phyloP scores from a whole-genome alignment of 2,888 invertebrate species.

The Dicyrtoma fusca region DNA sequence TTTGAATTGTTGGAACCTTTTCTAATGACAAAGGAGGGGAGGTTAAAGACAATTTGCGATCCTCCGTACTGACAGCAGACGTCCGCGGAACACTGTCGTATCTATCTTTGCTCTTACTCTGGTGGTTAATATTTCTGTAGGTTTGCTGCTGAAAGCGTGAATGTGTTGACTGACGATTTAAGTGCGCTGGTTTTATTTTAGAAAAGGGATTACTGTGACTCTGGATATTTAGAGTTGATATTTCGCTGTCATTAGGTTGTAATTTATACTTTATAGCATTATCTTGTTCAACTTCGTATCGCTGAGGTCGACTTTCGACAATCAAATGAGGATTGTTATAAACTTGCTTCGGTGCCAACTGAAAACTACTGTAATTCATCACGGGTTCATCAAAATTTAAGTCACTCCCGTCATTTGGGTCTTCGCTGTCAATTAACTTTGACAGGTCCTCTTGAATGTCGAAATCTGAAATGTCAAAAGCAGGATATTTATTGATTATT shows the following conservation, averaged over 20 bases:
- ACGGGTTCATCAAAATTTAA: slow-evolving; percentile 10
- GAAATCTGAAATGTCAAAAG: slow-evolving; percentile 5
- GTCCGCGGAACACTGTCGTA: neutral
- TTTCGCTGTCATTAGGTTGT: neutral
- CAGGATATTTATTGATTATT: neutral
- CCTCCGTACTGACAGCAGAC: neutral
- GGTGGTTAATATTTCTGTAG: slow-evolving; percentile 1
- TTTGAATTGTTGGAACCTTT: slow-evolving; percentile 3
- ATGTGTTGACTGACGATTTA: slow-evolving; percentile 6
- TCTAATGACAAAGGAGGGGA: slow-evolving; percentile 13
- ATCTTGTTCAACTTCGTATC: too few relatives aligned
- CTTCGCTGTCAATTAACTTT: slow-evolving; percentile 22
- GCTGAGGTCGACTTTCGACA: slow-evolving; percentile 22
- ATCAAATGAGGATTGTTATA: slow-evolving; percentile 28
- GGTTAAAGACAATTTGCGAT: neutral
- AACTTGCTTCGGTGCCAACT: slow-evolving; percentile 17
- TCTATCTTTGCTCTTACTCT: neutral
- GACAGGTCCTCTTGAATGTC: slow-evolving; percentile 23
- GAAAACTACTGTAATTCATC: slow-evolving; percentile 6
- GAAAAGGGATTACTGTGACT: neutral
- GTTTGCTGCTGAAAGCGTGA: neutral
- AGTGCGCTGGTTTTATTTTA: slow-evolving; percentile 18
- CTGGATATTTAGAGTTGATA: too few relatives aligned
- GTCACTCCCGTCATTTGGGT: neutral
- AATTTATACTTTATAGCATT: neutral